A percentile compares a stretch with the other conserved stretches of the same genome.
Evolutionary conservation across 2,797 vertebrate species (phyloP).

Genomic region (Pipistrellus pipistrellus): DNA sequence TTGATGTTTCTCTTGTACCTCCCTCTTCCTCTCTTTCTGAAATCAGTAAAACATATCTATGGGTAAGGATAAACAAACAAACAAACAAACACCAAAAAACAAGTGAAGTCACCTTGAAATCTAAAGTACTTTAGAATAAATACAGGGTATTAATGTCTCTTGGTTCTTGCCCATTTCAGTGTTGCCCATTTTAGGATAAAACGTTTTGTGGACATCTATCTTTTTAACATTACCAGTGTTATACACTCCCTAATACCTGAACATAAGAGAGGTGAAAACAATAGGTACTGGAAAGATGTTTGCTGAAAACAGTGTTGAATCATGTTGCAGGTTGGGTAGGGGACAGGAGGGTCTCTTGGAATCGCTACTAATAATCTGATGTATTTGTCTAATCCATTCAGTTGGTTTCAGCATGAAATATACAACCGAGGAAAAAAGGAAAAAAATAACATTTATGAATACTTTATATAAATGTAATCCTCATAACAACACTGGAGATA

Average conservation of each 20-base stretch:
- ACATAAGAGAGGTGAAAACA: background rate
- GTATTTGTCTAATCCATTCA: background rate
- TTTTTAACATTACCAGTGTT: background rate
- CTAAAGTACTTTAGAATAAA: conserved; percentile 35
- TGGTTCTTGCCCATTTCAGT: background rate
- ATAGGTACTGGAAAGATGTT: background rate
- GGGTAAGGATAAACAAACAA: background rate
- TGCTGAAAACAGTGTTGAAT: background rate
- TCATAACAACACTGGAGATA: background rate
- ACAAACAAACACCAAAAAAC: background rate
- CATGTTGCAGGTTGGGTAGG: background rate
- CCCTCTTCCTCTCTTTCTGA: background rate
- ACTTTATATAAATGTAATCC: background rate
- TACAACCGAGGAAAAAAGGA: background rate
- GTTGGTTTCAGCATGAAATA: conserved; percentile 21
- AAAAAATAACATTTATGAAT: conserved; percentile 22
- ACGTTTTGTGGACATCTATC: background rate
- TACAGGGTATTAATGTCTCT: background rate
- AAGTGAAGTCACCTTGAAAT: conserved; percentile 47
- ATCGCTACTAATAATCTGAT: background rate
- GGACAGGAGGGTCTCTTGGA: background rate
- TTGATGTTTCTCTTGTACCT: background rate
- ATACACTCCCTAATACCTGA: background rate
- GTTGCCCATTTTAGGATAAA: background rate
- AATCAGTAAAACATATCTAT: background rate